These are phyloP conservation scores for Leptinotarsa haldemani DNA, from an alignment of 2,888 invertebrate species.

Conservation along the genomic window DNA sequence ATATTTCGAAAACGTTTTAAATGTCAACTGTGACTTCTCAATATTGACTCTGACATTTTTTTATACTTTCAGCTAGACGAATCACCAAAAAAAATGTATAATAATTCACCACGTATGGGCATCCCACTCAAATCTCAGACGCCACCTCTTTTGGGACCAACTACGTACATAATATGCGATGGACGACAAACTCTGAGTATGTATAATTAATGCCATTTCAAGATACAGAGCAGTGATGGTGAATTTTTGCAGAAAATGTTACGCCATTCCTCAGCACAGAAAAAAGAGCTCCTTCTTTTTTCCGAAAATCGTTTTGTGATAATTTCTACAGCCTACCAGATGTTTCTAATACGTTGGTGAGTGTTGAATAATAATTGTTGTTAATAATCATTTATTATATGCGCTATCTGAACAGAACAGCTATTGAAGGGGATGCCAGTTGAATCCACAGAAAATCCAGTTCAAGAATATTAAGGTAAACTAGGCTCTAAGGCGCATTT, in stretches of 20 bases:
- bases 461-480: no score
- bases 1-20: background rate
- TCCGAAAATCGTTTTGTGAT: slow-evolving; percentile 28
- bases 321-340: slow-evolving; percentile 34
- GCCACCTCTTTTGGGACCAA: slow-evolving; percentile 33
- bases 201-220: background rate
- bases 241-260: slow-evolving; percentile 37
- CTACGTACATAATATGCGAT: slow-evolving; percentile 35
- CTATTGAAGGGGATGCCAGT: background rate
- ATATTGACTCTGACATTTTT: background rate
- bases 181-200: slow-evolving; percentile 27
- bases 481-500: no score
- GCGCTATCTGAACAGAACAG: background rate
- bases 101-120: slow-evolving; percentile 33
- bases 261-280: slow-evolving; percentile 46
- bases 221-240: background rate
- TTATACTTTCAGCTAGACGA: background rate
- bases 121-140: slow-evolving; percentile 30
- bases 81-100: slow-evolving; percentile 30
- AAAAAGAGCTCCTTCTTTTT: slow-evolving; percentile 28
- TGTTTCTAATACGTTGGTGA: slow-evolving; percentile 17
- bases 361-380: slow-evolving; percentile 8
- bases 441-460: no score
- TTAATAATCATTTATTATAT: background rate
- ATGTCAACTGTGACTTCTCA: background rate